These are phyloP conservation scores for Drosophila demipolita DNA, from an alignment of 2,888 invertebrate species.

Conservation along the genomic window DNA sequence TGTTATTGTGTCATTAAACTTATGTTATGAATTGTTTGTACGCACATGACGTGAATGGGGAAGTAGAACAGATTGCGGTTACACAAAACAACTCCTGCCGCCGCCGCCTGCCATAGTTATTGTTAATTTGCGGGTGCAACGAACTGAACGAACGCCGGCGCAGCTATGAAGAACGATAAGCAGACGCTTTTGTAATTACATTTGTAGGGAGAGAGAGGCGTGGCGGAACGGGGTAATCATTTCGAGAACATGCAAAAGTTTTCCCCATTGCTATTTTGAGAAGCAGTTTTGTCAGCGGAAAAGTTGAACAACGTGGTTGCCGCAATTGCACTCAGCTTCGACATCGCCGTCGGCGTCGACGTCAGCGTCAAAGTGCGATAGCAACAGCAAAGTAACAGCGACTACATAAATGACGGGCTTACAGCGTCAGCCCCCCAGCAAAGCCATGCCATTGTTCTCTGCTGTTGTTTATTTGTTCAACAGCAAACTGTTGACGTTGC, in stretches of 20 bases:
- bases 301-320: slow-evolving; percentile 58
- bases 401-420: slow-evolving; percentile 68
- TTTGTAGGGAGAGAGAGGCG: slow-evolving; percentile 36
- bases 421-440: slow-evolving; percentile 62
- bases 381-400: slow-evolving; percentile 51
- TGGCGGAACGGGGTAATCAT: slow-evolving; percentile 32
- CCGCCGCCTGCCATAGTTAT: slow-evolving; percentile 33
- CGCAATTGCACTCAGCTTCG: slow-evolving; percentile 28
- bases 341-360: slow-evolving; percentile 7
- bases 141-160: slow-evolving; percentile 55
- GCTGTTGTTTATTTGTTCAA: slow-evolving; percentile 65
- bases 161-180: slow-evolving; percentile 62
- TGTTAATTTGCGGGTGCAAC: slow-evolving; percentile 74
- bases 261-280: slow-evolving; percentile 58
- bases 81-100: slow-evolving; percentile 8
- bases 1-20: slow-evolving; percentile 57
- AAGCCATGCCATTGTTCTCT: slow-evolving; percentile 43
- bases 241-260: slow-evolving; percentile 56
- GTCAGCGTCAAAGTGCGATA: slow-evolving; percentile 65
- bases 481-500: slow-evolving; percentile 75
- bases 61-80: slow-evolving; percentile 52
- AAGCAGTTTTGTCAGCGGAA: slow-evolving; percentile 70
- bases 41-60: slow-evolving; percentile 17
- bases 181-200: slow-evolving; percentile 70
- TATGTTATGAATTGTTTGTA: not conserved